Percentiles rank a stretch among this genome's conserved stretches.
Evolutionary conservation across 2,797 vertebrate genomes (phyloP).

Genomic region (Anableps anableps): DNA sequence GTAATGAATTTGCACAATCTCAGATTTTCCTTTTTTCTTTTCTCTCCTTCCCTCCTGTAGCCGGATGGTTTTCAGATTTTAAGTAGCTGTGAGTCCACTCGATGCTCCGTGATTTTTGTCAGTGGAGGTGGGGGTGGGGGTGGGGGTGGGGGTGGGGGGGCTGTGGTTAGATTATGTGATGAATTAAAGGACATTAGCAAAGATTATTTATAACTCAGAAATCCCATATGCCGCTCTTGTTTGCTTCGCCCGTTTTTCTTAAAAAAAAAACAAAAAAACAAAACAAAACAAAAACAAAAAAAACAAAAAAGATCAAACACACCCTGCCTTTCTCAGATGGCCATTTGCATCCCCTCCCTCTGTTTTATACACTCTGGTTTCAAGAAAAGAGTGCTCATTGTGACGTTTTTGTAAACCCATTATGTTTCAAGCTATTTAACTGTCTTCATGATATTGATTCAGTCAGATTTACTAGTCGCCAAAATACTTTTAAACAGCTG

Average conservation of each 20-base stretch:
- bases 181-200: slow-evolving; percentile 62
- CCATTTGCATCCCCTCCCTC: slow-evolving; percentile 45
- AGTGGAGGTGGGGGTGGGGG: no score
- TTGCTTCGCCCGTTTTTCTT: slow-evolving; percentile 56
- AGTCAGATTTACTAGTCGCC: slow-evolving; percentile 67
- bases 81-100: slow-evolving; percentile 61
- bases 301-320: slow-evolving; percentile 61
- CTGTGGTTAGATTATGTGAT: slow-evolving; percentile 29
- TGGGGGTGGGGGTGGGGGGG: no score
- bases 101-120: slow-evolving; percentile 62
- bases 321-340: slow-evolving; percentile 72
- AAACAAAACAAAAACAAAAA: no score
- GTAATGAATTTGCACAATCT: slow-evolving; percentile 75
- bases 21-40: slow-evolving; percentile 45
- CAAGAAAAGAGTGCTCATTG: slow-evolving; percentile 56
- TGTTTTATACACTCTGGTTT: slow-evolving; percentile 59
- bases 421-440: slow-evolving; percentile 70
- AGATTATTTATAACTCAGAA: slow-evolving; percentile 65
- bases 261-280: no score
- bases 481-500: slow-evolving; percentile 73
- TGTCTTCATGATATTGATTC: slow-evolving; percentile 72
- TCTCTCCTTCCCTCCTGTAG: slow-evolving; percentile 20
- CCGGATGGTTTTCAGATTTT: slow-evolving; percentile 46
- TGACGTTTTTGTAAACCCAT: slow-evolving; percentile 67
- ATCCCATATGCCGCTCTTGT: slow-evolving; percentile 61